These are phyloP conservation scores for Diabrotica virgifera DNA, from an alignment of 1,140 invertebrate genomes.

Conservation along the genomic window DNA sequence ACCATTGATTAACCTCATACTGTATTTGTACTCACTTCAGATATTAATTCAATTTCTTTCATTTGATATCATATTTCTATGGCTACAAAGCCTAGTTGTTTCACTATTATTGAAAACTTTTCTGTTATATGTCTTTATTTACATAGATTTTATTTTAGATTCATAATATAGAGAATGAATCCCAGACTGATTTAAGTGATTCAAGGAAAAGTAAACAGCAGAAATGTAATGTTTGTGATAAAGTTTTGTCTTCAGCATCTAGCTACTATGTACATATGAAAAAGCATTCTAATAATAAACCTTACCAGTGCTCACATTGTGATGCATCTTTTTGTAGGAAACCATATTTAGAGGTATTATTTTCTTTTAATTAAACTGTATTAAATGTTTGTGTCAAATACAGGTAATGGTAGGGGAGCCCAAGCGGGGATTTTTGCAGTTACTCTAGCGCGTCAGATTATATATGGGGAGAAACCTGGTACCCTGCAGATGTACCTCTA, in stretches of 20 bases:
- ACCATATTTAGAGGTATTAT: conserved; percentile 58
- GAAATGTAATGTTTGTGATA: conserved; percentile 72
- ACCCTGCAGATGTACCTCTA: no score
- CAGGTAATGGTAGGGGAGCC: no score
- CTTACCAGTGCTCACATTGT: conserved; percentile 71
- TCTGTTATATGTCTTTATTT: no score
- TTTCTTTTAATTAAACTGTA: background rate
- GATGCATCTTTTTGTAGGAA: conserved; percentile 64
- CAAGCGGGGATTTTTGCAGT: no score
- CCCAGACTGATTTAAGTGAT: background rate
- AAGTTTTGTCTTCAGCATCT: conserved; percentile 69
- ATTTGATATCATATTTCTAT: no score
- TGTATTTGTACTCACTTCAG: no score
- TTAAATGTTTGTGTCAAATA: background rate
- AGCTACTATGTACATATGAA: conserved; percentile 81
- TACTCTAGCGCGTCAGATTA: no score
- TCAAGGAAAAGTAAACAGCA: conserved; percentile 56
- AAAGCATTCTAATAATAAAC: conserved; percentile 73
- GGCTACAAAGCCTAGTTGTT: no score
- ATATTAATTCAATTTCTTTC: no score
- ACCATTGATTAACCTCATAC: no score
- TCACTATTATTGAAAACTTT: no score
- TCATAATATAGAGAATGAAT: background rate
- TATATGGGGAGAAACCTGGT: background rate
- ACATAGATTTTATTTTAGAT: background rate